phyloP scores from a whole-genome alignment of 2,797 vertebrate species.

The Sternarchorhynchus goeldii region DNA sequence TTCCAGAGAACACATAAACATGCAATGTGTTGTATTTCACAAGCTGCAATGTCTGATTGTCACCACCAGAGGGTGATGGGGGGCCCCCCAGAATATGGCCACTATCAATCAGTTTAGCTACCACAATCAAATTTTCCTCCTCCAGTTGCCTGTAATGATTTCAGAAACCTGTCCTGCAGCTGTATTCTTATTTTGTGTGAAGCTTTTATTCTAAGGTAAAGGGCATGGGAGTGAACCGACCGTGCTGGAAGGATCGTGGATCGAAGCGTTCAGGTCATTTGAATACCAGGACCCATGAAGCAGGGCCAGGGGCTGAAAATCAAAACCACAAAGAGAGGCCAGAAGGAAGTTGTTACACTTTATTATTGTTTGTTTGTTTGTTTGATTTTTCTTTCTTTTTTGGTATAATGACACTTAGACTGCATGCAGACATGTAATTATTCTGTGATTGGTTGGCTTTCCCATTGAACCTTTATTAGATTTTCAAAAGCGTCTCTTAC shows the following conservation, averaged over 20 bases:
- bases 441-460: slow-evolving; percentile 72
- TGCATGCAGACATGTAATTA: slow-evolving; percentile 92
- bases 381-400: slow-evolving; percentile 46
- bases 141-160: background rate
- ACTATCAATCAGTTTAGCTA: background rate
- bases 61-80: slow-evolving; percentile 57
- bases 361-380: slow-evolving; percentile 65
- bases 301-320: background rate
- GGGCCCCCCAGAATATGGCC: too few species aligned
- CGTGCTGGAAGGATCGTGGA: slow-evolving; percentile 18
- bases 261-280: slow-evolving; percentile 16
- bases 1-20: too few species aligned
- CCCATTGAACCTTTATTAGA: slow-evolving; percentile 65
- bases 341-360: slow-evolving; percentile 81
- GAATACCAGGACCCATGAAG: background rate
- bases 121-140: too few species aligned
- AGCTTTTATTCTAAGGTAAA: background rate
- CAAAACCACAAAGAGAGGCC: slow-evolving; percentile 43
- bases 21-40: too few species aligned
- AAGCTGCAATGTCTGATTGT: slow-evolving; percentile 33
- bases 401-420: slow-evolving; percentile 84
- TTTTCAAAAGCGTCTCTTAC: slow-evolving; percentile 75
- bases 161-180: background rate
- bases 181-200: too few species aligned
- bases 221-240: background rate